Conservation (phyloP, 2,113 vertebrate species). For the Tiliqua scincoides region DNA sequence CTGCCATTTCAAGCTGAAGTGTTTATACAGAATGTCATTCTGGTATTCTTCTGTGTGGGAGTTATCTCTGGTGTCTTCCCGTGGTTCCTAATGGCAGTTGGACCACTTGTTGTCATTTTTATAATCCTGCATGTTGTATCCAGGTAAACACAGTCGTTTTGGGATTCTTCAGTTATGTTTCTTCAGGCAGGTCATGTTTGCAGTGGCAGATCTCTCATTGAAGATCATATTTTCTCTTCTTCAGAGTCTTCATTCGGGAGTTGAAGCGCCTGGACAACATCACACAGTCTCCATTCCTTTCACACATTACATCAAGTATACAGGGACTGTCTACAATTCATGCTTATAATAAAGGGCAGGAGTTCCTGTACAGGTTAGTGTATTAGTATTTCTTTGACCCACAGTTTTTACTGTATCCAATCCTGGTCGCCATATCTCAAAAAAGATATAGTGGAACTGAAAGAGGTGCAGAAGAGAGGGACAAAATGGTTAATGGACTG, state of each 20-base stretch:
- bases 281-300: slow-evolving; percentile 90
- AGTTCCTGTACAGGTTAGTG: slow-evolving; percentile 88
- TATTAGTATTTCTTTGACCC: not conserved
- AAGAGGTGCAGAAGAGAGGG: too few species aligned
- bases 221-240: slow-evolving; percentile 17
- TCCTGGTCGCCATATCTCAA: not conserved
- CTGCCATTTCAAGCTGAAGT: slow-evolving; percentile 93
- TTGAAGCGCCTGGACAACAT: slow-evolving; percentile 93
- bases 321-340: slow-evolving; percentile 92
- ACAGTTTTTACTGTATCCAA: not conserved
- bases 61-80: slow-evolving; percentile 89
- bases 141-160: slow-evolving; percentile 71
- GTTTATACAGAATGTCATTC: slow-evolving; percentile 93
- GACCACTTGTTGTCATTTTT: slow-evolving; percentile 87
- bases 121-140: slow-evolving; percentile 84
- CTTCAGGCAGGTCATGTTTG: not conserved
- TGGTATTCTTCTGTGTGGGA: slow-evolving; percentile 91
- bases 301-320: slow-evolving; percentile 91
- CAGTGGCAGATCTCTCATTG: not conserved
- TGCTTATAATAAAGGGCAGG: slow-evolving; percentile 86
- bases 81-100: slow-evolving; percentile 91
- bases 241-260: slow-evolving; percentile 90
- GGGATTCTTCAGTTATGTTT: not conserved
- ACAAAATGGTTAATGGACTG: too few species aligned
- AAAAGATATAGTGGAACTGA: too few species aligned